Conservation (phyloP, 2,797 vertebrate species). For the Anolis apletophallus region DNA sequence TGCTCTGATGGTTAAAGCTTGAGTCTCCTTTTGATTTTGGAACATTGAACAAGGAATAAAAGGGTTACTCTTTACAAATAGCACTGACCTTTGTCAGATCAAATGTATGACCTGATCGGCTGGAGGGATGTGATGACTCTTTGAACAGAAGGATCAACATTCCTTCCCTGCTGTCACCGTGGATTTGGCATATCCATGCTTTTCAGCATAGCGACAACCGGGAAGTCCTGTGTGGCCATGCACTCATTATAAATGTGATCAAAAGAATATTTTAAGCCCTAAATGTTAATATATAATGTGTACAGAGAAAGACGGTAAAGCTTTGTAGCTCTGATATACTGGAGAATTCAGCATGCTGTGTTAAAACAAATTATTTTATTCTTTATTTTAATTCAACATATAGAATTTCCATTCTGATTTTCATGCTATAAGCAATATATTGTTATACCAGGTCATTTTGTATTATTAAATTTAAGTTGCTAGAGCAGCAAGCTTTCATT, state of each 20-base stretch:
- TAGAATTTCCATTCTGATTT: background rate
- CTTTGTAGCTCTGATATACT: background rate
- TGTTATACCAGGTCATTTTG: background rate
- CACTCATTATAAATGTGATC: slow-evolving; percentile 33
- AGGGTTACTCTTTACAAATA: slow-evolving; percentile 14
- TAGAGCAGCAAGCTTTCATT: background rate
- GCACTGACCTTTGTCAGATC: slow-evolving; percentile 18
- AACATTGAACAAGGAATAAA: slow-evolving; percentile 33
- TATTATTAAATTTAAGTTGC: background rate
- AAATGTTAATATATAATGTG: slow-evolving; percentile 10
- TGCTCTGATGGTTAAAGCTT: background rate
- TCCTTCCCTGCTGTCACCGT: slow-evolving; percentile 24
- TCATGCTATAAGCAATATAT: background rate
- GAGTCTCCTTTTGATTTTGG: slow-evolving; percentile 2
- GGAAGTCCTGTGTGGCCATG: slow-evolving; percentile 19
- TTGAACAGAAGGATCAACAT: slow-evolving; percentile 19
- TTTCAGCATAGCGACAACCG: slow-evolving; percentile 24
- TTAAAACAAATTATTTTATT: slow-evolving; percentile 21
- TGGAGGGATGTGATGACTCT: background rate
- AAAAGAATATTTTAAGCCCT: slow-evolving; percentile 5
- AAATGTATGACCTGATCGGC: slow-evolving; percentile 3
- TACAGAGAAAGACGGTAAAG: background rate
- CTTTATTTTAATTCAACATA: background rate
- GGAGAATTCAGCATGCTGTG: background rate
- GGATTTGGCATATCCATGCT: slow-evolving; percentile 20